Percentiles rank a stretch among this genome's conserved stretches.
These are phyloP conservation scores for Ophiothrix spiculata DNA, from an alignment of 35 echinoderm and acorn worm genomes.

Conservation along the genomic window DNA sequence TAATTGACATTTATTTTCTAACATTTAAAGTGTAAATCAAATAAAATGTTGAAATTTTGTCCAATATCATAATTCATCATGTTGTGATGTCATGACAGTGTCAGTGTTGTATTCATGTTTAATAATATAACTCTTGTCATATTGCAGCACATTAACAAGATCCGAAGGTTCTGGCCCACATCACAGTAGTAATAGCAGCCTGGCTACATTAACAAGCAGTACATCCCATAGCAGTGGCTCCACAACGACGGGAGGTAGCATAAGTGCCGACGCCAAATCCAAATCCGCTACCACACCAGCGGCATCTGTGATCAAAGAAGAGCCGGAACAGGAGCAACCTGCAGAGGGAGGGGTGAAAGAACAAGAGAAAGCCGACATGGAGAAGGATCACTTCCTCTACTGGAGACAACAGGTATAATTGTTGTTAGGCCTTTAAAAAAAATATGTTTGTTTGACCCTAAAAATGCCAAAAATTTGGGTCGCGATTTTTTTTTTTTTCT, in stretches of 20 bases:
- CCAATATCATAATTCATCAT: no score
- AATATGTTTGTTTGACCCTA: no score
- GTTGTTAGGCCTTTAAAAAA: no score
- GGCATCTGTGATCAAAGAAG: slow-evolving; percentile 38
- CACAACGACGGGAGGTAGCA: neutral
- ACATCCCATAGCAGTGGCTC: slow-evolving; percentile 80
- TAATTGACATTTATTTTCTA: no score
- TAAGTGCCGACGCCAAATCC: no score
- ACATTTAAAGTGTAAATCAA: no score
- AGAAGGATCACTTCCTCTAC: slow-evolving; percentile 28
- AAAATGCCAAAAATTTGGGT: no score
- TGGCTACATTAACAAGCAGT: slow-evolving; percentile 82
- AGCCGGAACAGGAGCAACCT: neutral
- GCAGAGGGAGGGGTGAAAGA: neutral
- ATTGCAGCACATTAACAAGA: slow-evolving; percentile 36
- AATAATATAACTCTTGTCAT: neutral
- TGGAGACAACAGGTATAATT: slow-evolving; percentile 55
- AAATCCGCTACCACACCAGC: neutral
- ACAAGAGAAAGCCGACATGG: neutral
- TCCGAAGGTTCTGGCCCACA: slow-evolving; percentile 35
- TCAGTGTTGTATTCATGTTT: no score
- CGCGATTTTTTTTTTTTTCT: no score
- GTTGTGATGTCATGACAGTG: no score
- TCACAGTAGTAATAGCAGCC: slow-evolving; percentile 78
- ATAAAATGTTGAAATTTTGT: no score